Conservation (phyloP, 2,113 vertebrate species). For the Myocastor coypus region DNA sequence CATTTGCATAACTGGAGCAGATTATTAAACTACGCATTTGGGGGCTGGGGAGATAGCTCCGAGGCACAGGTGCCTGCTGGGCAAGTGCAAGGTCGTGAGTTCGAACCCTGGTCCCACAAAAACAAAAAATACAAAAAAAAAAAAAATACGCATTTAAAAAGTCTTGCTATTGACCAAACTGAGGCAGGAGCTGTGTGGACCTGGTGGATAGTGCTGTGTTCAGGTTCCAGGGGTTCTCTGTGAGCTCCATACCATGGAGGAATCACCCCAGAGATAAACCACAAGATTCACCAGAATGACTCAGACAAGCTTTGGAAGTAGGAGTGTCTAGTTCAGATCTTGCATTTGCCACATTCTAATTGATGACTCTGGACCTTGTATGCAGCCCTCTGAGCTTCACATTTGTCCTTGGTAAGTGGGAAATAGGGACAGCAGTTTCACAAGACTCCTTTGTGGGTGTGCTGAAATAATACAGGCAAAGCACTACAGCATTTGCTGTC, state of each 20-base stretch:
- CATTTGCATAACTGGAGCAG: neutral
- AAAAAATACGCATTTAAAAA: neutral
- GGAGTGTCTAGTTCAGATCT: neutral
- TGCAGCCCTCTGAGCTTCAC: neutral
- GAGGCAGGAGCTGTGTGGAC: accelerated
- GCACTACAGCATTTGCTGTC: too few species aligned
- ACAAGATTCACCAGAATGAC: neutral
- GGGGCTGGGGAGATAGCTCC: too few species aligned
- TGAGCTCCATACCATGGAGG: neutral
- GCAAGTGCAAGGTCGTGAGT: too few species aligned
- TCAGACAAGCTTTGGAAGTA: neutral
- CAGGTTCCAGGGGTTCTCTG: neutral
- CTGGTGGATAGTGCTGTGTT: neutral
- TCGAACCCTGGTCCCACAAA: too few species aligned
- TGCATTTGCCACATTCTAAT: neutral
- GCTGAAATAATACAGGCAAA: neutral
- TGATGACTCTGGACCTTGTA: neutral
- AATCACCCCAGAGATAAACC: neutral
- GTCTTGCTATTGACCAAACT: neutral
- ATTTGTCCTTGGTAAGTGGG: neutral
- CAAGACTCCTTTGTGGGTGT: neutral
- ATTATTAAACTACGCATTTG: neutral
- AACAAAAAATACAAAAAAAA: too few species aligned
- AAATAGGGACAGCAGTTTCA: neutral
- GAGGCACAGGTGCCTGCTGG: too few species aligned